Conservation (phyloP, 2,113 vertebrate genomes). For the Eulacestoma nigropectus region DNA sequence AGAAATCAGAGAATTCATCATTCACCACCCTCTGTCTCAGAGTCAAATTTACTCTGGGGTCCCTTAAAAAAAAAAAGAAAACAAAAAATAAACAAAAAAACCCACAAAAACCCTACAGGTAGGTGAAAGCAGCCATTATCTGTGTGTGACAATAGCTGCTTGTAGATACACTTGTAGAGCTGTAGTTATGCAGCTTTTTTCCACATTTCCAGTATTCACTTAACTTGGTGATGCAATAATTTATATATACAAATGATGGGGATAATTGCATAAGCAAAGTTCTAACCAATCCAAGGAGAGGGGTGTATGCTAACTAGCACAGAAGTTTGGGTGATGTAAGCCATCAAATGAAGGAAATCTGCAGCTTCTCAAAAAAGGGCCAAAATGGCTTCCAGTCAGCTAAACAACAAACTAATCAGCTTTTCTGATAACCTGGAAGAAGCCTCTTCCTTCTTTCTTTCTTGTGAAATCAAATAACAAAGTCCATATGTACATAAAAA, state of each 20-base stretch:
- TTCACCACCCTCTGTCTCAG: background rate
- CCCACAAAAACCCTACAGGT: background rate
- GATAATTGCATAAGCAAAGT: background rate
- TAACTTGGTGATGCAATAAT: background rate
- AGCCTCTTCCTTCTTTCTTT: background rate
- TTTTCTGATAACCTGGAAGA: background rate
- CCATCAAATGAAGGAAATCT: background rate
- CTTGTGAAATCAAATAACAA: background rate
- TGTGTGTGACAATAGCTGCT: background rate
- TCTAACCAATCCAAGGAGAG: background rate
- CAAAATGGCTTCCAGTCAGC: background rate
- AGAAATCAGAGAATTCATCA: background rate
- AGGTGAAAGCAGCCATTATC: background rate
- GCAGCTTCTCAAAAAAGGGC: background rate
- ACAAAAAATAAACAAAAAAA: too few relatives aligned
- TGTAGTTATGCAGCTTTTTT: background rate
- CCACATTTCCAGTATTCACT: background rate
- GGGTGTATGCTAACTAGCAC: background rate
- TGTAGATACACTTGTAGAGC: background rate
- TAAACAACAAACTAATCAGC: background rate
- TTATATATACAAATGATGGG: background rate
- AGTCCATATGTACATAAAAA: background rate
- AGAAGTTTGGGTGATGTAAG: background rate
- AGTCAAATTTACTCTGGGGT: background rate
- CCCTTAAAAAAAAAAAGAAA: too few relatives aligned